Conservation (phyloP, 2,797 vertebrate species). For the Periparus ater region DNA sequence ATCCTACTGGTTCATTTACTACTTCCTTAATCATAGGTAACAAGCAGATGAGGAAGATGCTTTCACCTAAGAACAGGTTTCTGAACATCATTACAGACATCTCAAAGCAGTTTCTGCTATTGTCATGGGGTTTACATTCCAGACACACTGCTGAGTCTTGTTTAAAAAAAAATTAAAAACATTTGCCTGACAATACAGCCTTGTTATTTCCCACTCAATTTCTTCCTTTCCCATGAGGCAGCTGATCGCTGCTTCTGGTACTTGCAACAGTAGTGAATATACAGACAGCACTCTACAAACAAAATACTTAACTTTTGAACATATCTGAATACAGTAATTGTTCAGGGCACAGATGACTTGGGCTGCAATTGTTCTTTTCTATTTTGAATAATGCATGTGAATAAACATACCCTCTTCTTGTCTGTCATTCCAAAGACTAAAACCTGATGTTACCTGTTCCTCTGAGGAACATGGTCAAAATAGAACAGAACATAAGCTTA, state of each 20-base stretch:
- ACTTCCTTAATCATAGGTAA: rapidly evolving
- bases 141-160: background rate
- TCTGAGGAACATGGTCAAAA: background rate
- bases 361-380: background rate
- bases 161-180: no score
- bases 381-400: background rate
- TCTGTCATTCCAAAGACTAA: background rate
- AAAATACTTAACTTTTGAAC: background rate
- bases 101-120: background rate
- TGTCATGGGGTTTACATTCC: background rate
- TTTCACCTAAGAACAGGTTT: background rate
- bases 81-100: background rate
- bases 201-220: background rate
- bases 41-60: background rate
- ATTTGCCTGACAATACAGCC: background rate
- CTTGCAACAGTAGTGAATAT: background rate
- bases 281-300: background rate
- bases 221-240: background rate
- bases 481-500: background rate
- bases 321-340: background rate
- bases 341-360: background rate
- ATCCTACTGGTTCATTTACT: background rate
- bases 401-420: background rate
- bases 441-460: background rate
- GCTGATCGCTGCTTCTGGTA: background rate